Percentiles rank a stretch among this genome's conserved stretches.
These are phyloP conservation scores for Benitochromis conjunctus DNA, from an alignment of 2,113 vertebrate species.

Conservation along the genomic window DNA sequence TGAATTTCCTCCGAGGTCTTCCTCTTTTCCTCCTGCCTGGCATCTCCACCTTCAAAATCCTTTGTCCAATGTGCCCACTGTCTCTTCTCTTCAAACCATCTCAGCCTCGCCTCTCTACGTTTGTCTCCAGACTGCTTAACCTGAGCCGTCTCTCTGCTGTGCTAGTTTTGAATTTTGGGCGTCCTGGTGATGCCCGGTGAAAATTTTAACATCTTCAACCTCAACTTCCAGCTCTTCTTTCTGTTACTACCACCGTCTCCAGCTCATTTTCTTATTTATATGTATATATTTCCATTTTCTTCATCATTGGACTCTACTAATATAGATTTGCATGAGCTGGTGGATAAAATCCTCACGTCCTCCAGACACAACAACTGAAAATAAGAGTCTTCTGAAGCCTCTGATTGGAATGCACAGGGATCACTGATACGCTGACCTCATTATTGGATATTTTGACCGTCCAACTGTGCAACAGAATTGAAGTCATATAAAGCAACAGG, in stretches of 20 bases:
- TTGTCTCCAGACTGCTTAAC: background rate
- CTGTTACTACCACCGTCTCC: background rate
- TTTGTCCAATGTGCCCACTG: background rate
- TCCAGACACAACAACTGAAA: too few species aligned
- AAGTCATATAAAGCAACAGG: background rate
- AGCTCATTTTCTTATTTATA: background rate
- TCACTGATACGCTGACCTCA: background rate
- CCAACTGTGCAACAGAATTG: background rate
- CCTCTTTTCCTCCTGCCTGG: background rate
- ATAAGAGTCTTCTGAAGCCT: background rate
- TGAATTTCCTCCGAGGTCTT: background rate
- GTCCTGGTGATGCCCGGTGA: too few species aligned
- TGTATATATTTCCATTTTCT: too few species aligned
- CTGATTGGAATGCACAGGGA: background rate
- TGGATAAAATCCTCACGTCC: background rate
- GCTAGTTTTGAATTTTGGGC: background rate
- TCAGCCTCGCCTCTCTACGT: too few species aligned
- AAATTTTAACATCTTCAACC: background rate
- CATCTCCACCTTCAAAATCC: background rate
- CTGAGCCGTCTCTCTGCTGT: rapidly evolving
- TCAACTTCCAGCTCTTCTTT: background rate
- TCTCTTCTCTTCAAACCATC: background rate
- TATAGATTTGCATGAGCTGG: background rate
- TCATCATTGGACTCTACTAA: background rate
- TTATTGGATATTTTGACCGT: background rate